phyloP scores from a whole-genome alignment of 2,113 vertebrate genomes.

The Percina caprodes region DNA sequence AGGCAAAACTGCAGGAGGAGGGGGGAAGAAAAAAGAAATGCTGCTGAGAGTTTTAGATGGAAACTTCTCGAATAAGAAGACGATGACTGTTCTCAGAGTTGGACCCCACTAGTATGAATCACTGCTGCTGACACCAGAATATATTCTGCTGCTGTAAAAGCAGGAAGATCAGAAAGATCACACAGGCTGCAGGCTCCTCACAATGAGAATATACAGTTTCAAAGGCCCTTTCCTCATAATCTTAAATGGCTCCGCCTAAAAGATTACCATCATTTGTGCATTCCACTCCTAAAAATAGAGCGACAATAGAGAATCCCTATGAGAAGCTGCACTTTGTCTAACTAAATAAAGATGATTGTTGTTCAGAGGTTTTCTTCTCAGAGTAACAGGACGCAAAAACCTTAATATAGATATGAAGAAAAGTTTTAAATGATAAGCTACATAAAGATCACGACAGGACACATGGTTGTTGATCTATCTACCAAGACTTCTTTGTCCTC shows the following conservation, averaged over 20 bases:
- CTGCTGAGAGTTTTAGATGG: slow-evolving; percentile 61
- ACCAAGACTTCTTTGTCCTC: slow-evolving; percentile 48
- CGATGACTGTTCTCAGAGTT: slow-evolving; percentile 53
- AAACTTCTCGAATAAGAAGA: slow-evolving; percentile 75
- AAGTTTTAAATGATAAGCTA: slow-evolving; percentile 41
- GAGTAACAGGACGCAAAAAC: slow-evolving; percentile 5
- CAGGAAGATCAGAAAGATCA: slow-evolving; percentile 35
- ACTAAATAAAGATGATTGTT: slow-evolving; percentile 47
- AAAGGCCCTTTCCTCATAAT: slow-evolving; percentile 59
- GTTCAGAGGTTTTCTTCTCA: slow-evolving; percentile 23
- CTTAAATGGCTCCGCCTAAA: slow-evolving; percentile 54
- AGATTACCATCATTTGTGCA: slow-evolving; percentile 69
- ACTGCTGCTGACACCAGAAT: slow-evolving; percentile 47
- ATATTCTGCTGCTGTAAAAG: slow-evolving; percentile 35
- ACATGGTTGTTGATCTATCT: slow-evolving; percentile 24
- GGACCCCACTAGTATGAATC: slow-evolving; percentile 62
- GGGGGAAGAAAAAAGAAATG: background rate
- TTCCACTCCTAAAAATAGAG: slow-evolving; percentile 72
- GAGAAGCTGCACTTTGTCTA: slow-evolving; percentile 51
- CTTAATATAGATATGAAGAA: slow-evolving; percentile 32
- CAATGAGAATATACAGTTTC: slow-evolving; percentile 50
- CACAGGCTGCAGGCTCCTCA: slow-evolving; percentile 29
- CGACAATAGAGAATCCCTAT: slow-evolving; percentile 60
- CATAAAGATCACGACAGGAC: slow-evolving; percentile 34
- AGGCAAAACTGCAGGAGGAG: slow-evolving; percentile 30